Base-by-base conservation (phyloP, 2,797 vertebrate species). In the Chloroceryle amazona region DNA sequence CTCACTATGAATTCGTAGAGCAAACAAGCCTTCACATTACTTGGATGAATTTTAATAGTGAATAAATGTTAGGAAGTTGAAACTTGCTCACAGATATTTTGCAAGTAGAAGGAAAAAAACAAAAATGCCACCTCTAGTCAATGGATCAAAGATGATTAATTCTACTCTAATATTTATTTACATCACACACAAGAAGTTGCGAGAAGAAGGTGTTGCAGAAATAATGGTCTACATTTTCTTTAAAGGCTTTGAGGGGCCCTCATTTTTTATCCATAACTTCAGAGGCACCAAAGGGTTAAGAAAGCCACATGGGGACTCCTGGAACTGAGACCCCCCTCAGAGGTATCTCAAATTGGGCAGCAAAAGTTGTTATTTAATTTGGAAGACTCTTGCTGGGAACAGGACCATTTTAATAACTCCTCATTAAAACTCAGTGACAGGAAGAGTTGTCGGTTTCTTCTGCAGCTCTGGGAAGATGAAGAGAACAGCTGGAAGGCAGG, bases 341-440 rank as follows among this genome's bases (percentile, higher is more conserved):
- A 78, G 44, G 6, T 79, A 35, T 86, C 79, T 88, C 90, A 84
- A 63, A 90, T 63, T 70, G 73, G 66, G 39, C 70, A 91, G 39
- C 76, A 81, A n/a, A 93, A 91, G 37, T 73, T 73, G 49, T 62
- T 80, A 11, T 82, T 93, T 90, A 86, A 91, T 93, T 91, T 93
- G 52, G 44, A 76, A 89, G 84, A 65, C 37, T 73, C 88, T 87
- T 95, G 93, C 91, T 94, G 86, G 21, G 91, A 90, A 60, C 18
- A 83, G 70, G 67, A 81, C 23, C 14, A 57, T 96, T 95, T 96
- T 80, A 90, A 95, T 90, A 93, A 89, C 76, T 94, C 81, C 84
- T 97, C 78, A 65, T 95, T 97, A 96, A 95, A 95, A 65, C 74
- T 92, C 80, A 16, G 55, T 65, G 80, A 74, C 90, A 90, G 66